A percentile compares a stretch with the other conserved stretches of the same genome.
These are phyloP conservation scores for Bettongia penicillata DNA, from an alignment of 2,113 vertebrate species.

Conservation along the genomic window DNA sequence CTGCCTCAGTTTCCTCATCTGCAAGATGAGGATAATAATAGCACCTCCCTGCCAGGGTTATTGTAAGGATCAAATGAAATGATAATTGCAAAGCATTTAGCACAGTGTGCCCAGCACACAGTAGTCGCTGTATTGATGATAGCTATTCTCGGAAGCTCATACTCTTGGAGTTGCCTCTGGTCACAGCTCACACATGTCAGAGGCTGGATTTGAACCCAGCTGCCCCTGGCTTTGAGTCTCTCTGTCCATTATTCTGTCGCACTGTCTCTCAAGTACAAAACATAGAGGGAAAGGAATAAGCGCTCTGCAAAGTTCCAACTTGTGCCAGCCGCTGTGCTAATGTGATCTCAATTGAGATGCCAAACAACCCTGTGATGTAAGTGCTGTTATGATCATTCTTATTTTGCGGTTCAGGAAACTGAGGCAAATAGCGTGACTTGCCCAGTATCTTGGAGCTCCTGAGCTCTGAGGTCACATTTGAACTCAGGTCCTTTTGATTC, in stretches of 20 bases:
- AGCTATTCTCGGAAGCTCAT: too few relatives aligned
- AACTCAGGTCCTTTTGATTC: too few relatives aligned
- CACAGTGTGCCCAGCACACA: neutral
- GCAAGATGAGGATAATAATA: neutral
- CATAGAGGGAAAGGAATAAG: neutral
- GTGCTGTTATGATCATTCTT: too few relatives aligned
- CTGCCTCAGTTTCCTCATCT: neutral
- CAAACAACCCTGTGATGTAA: too few relatives aligned
- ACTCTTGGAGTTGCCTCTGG: neutral
- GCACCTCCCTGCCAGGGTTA: neutral
- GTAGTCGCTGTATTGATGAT: neutral
- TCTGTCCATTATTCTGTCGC: too few relatives aligned
- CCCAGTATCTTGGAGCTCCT: too few relatives aligned
- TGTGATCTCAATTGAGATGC: too few relatives aligned
- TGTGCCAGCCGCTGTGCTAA: neutral
- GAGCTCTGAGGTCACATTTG: too few relatives aligned
- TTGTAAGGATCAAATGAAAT: neutral
- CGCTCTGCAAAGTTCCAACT: too few relatives aligned
- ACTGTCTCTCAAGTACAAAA: neutral
- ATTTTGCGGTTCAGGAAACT: too few relatives aligned
- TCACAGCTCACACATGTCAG: neutral
- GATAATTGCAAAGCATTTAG: accelerated
- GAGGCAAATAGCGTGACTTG: too few relatives aligned
- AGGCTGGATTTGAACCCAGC: neutral
- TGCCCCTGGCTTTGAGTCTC: too few relatives aligned